phyloP scores from a whole-genome alignment of 1,140 invertebrate genomes.

The Drosophila asahinai region DNA sequence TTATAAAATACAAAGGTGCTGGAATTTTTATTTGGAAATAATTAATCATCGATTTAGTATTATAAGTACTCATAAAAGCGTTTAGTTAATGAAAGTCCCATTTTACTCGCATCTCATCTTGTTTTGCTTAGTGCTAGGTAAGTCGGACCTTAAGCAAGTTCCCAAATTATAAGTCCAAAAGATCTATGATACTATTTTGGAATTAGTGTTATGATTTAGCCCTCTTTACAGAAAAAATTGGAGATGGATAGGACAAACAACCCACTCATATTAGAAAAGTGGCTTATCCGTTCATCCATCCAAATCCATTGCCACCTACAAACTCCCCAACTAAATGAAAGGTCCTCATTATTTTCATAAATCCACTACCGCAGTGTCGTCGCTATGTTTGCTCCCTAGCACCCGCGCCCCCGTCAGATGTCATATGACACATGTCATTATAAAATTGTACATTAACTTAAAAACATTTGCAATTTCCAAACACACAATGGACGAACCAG shows the following conservation, averaged over 20 bases:
- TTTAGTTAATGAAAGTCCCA: too few species aligned
- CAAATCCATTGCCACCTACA: not conserved
- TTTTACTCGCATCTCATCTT: too few species aligned
- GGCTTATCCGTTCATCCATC: constrained; percentile 2
- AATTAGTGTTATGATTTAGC: too few species aligned
- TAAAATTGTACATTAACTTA: constrained; percentile 79
- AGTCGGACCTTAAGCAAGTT: too few species aligned
- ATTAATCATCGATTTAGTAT: too few species aligned
- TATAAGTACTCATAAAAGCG: too few species aligned
- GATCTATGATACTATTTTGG: too few species aligned
- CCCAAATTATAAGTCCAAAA: too few species aligned
- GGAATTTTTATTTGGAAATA: not conserved
- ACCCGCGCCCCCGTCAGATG: constrained; percentile 36
- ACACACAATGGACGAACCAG: constrained; percentile 57
- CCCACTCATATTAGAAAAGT: not conserved
- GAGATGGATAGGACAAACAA: too few species aligned
- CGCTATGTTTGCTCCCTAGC: constrained; percentile 5
- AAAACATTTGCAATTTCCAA: constrained; percentile 80
- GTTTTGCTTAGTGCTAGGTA: too few species aligned
- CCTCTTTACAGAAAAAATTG: too few species aligned
- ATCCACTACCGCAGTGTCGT: constrained; percentile 7
- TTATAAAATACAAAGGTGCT: not conserved
- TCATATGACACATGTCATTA: constrained; percentile 76
- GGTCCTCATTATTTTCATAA: constrained; percentile 13
- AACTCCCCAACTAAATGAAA: constrained; percentile 5